Evolutionary conservation across 2,888 invertebrate genomes (phyloP), one percentile per base, ranked within the genome.

Genomic region (Pammene fasciana): DNA sequence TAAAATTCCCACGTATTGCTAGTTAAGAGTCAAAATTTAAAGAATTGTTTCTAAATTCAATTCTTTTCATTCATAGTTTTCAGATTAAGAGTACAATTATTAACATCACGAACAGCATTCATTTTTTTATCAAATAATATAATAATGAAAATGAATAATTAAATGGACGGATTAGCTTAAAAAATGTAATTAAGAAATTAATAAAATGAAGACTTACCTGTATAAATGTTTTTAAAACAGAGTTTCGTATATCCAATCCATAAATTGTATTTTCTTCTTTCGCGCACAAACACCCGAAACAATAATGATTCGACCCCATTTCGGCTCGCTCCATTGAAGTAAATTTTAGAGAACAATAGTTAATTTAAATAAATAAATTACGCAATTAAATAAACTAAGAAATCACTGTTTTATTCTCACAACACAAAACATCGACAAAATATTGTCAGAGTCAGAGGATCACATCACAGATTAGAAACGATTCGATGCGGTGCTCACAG

Each of bases 271-370:
- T 76, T 46, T 82, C 82, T 36, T 78, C 76, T n/a, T 71, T 76
- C 43, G 59, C 72, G 68, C 75, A 72, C 46, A 90, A 77, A 78
- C 90, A 90, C 0, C 84, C 83, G 14, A 83, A 75, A 74, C 89
- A 89, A 74, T 75, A 81, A 64, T 59, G 48, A 60, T 55, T 54
- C 48, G 54, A 38, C 41, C 54, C 60, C 70, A 60, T 70, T 45
- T 60, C 60, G 2, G 54, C 0, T 41, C 26, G 46, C 46, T 55
- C 59, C 60, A 65, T 54, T 50, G 3, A 3, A 38, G 16, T 8
- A 55, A 5, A 5, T 46, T 46, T n/a, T 9, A 54, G 26, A 52
- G 56, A 65, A 64, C 68, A 68, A 65, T 65, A 60, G 65, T 54
- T 34, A n/a, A 55, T 65, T 41, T 54, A 14, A 54, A 70, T 55